Evolutionary conservation across 2,113 vertebrate species (phyloP), one percentile per base, ranked within the genome.

Genomic region (Siniperca chuatsi): DNA sequence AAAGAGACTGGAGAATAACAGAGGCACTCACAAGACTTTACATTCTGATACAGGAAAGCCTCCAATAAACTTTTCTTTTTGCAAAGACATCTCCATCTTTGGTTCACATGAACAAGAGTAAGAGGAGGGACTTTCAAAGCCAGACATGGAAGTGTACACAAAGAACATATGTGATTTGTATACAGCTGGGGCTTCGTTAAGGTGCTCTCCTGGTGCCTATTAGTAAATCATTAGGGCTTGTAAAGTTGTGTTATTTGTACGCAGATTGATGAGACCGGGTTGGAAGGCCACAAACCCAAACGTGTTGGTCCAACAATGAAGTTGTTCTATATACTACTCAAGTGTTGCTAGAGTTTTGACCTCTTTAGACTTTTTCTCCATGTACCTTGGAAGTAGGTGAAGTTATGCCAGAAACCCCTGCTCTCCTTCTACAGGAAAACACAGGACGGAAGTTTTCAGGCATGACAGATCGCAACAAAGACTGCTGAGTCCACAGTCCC

Each of bases 1-100:
- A 82, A 69, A 79, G 62, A 85, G 65, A 75, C 81, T 79, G 84
- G 54, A 84, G 75, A 83, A 72, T 25, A 69, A 72, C 66, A 87
- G 66, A 82, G 46, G 37, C 74, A 81, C 78, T 87, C 79, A 66
- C 42, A 64, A 42, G 81, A 64, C 85, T 78, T 86, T 76, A 62
- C 77, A 79, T 75, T 81, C 37, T 84, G 73, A 81, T 83, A 70
- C 40, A 71, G 75, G 62, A 75, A 78, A 78, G 42, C 64, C 40
- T 78, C 74, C 71, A 83, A 71, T 74, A 74, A 82, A 87, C 50
- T 68, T 82, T 67, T 21, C 15, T 72, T 60, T 72, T 60, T 84
- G 78, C 75, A 73, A 72, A 85, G 46, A 85, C 54, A 61, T 78
- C 64, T 79, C 42, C 37, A 71, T 88, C 40, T 69, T 61, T 83